Percentiles rank a stretch among this genome's conserved stretches.
Conservation (phyloP, 2,113 vertebrate genomes). For the Pseudopodoces humilis region DNA sequence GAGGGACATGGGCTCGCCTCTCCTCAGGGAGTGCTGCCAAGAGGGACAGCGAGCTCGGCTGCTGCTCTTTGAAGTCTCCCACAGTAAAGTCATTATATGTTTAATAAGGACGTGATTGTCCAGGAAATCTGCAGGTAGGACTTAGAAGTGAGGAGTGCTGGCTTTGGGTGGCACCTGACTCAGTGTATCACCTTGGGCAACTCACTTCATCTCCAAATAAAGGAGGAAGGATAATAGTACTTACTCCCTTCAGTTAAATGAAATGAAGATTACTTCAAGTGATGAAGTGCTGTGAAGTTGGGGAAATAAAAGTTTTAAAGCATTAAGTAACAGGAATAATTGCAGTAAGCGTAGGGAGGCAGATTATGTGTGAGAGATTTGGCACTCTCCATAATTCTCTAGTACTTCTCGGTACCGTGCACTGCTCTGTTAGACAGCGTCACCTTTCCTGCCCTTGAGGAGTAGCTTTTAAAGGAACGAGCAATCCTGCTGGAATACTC, state of each 20-base stretch:
- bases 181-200: background rate
- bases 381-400: background rate
- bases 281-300: background rate
- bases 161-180: background rate
- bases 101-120: background rate
- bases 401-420: rapidly evolving
- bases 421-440: background rate
- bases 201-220: background rate
- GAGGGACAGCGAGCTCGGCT: background rate
- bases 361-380: background rate
- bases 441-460: background rate
- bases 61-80: background rate
- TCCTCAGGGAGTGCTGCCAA: background rate
- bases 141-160: rapidly evolving
- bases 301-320: conserved; percentile 1
- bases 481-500: background rate
- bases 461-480: background rate
- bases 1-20: background rate
- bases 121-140: background rate
- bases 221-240: background rate
- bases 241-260: background rate
- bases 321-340: background rate
- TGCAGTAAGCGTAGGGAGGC: background rate
- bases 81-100: background rate
- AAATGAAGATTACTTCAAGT: background rate